Conservation (phyloP, 2,113 vertebrate species). For the Varanus komodoensis region DNA sequence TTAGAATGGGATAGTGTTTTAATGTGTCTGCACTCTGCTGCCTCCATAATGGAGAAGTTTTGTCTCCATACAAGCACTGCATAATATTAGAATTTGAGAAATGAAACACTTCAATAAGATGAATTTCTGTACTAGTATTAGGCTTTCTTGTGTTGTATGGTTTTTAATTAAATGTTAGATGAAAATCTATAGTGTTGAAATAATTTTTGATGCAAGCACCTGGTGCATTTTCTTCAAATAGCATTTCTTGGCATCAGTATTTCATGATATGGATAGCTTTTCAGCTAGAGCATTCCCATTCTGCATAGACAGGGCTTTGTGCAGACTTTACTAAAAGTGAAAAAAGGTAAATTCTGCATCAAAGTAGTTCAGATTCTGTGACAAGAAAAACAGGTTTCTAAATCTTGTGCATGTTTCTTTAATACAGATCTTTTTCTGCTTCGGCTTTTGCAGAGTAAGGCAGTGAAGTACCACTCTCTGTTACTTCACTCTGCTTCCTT, state of each 20-base stretch:
- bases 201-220: not conserved
- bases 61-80: not conserved
- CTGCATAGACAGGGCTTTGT: not conserved
- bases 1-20: not conserved
- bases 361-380: no score
- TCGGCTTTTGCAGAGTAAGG: no score
- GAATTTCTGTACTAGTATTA: not conserved
- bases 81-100: conserved; percentile 1
- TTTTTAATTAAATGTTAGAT: conserved; percentile 30
- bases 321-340: not conserved
- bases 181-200: not conserved
- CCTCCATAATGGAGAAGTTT: conserved; percentile 31
- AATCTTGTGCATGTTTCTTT: not conserved
- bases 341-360: not conserved
- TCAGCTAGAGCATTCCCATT: not conserved
- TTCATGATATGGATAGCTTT: not conserved
- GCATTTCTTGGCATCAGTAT: not conserved
- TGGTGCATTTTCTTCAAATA: not conserved
- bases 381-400: not conserved
- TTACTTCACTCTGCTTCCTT: not conserved
- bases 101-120: not conserved
- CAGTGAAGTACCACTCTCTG: not conserved
- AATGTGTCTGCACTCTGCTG: conserved; percentile 2
- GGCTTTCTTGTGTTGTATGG: not conserved
- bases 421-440: no score